phyloP scores from a whole-genome alignment of 2,113 vertebrate species.

The Onychostoma macrolepis region DNA sequence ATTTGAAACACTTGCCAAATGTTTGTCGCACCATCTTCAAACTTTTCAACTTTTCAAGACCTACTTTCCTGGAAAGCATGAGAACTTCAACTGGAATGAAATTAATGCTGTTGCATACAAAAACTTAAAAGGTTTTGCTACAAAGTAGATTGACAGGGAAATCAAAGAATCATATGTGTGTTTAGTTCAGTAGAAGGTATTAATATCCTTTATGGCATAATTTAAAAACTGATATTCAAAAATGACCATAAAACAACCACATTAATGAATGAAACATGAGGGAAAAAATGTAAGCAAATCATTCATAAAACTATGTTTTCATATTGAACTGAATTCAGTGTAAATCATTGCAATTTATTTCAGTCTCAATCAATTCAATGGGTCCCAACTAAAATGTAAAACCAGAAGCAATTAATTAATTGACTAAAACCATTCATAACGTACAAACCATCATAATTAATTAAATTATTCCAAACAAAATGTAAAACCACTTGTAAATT shows the following conservation, averaged over 20 bases:
- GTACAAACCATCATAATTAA: background rate
- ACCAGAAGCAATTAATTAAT: no score
- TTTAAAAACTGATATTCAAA: background rate
- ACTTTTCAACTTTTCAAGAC: slow-evolving; percentile 42
- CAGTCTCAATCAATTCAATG: no score
- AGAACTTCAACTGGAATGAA: background rate
- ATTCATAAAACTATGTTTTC: background rate
- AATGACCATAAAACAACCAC: background rate
- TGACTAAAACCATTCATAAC: background rate
- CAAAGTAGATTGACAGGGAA: background rate
- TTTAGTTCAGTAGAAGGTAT: background rate
- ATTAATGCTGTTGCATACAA: background rate
- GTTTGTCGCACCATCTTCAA: background rate
- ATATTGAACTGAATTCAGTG: no score
- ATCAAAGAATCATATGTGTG: background rate
- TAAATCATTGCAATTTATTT: no score
- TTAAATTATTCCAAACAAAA: background rate
- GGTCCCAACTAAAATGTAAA: no score
- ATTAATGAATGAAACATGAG: background rate
- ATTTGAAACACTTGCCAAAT: slow-evolving; percentile 14
- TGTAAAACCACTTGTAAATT: background rate
- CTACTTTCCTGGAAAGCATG: slow-evolving; percentile 42
- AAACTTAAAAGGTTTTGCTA: background rate
- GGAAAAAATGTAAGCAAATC: background rate
- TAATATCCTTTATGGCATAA: background rate